phyloP scores from a whole-genome alignment of 2,113 vertebrate species.

The Argyrosomus japonicus region DNA sequence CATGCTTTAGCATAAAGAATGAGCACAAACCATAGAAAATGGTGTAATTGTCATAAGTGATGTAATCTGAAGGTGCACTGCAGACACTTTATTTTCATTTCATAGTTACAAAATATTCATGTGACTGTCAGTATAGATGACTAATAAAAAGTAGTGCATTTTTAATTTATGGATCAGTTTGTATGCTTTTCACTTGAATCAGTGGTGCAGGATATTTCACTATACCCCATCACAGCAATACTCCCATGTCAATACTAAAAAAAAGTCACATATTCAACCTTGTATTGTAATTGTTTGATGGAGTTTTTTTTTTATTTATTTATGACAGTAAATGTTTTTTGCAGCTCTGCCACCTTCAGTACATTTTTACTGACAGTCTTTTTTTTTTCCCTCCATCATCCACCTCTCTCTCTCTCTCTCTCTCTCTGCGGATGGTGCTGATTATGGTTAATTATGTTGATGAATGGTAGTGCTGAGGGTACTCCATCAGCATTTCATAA shows the following conservation, averaged over 20 bases:
- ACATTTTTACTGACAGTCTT: constrained; percentile 39
- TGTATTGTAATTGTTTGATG: constrained; percentile 13
- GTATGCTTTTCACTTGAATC: background rate
- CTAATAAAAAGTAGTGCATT: background rate
- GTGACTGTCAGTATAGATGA: background rate
- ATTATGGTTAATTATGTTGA: constrained; percentile 85
- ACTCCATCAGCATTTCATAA: constrained; percentile 81
- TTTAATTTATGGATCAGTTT: background rate
- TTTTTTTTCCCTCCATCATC: constrained; percentile 32
- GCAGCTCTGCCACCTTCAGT: constrained; percentile 30
- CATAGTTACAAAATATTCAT: background rate
- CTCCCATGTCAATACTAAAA: background rate
- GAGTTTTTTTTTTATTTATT: background rate
- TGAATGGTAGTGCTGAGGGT: constrained; percentile 78
- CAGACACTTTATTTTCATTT: background rate
- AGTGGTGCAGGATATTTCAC: background rate
- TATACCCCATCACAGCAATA: background rate
- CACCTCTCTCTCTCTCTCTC: constrained; percentile 57
- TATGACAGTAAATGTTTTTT: constrained; percentile 28
- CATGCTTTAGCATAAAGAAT: background rate
- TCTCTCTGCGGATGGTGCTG: constrained; percentile 75
- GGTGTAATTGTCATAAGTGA: background rate
- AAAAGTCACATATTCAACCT: constrained; percentile 13
- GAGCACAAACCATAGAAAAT: background rate
- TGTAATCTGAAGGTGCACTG: constrained; percentile 5